Evolutionary conservation across 2,888 invertebrate species (phyloP).

Genomic region (Caenorhabditis imperialis): DNA sequence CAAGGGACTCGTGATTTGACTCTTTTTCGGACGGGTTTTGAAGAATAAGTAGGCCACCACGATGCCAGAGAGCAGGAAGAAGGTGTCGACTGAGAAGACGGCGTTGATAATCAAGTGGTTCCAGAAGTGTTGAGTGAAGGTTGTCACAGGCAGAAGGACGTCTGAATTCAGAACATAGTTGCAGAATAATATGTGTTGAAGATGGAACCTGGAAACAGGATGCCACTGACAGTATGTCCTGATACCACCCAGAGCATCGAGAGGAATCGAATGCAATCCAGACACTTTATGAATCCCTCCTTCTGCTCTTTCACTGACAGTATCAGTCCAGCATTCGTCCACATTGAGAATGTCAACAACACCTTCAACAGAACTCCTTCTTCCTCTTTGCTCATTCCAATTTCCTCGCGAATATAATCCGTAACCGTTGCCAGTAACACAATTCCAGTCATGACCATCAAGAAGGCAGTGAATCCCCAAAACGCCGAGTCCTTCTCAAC

Average conservation of each 20-base stretch:
- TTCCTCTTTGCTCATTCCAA: neutral
- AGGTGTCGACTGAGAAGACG: slow-evolving; percentile 68
- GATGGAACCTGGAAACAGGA: slow-evolving; percentile 15
- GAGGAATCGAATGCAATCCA: slow-evolving; percentile 67
- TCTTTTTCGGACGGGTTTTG: slow-evolving; percentile 24
- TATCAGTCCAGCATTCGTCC: slow-evolving; percentile 43
- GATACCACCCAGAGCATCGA: slow-evolving; percentile 68
- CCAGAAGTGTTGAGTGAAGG: slow-evolving; percentile 20
- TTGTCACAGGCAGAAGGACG: slow-evolving; percentile 10
- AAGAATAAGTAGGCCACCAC: slow-evolving; percentile 68
- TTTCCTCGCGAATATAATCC: slow-evolving; percentile 16
- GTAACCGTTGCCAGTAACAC: slow-evolving; percentile 13
- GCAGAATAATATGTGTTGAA: neutral
- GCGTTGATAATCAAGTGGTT: slow-evolving; percentile 57
- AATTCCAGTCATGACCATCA: slow-evolving; percentile 19
- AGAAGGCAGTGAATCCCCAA: slow-evolving; percentile 39
- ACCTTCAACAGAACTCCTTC: slow-evolving; percentile 1
- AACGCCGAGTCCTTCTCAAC: slow-evolving; percentile 34
- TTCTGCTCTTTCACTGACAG: slow-evolving; percentile 45
- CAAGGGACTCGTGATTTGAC: slow-evolving; percentile 20
- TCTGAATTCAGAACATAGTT: slow-evolving; percentile 7
- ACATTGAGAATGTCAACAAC: slow-evolving; percentile 49
- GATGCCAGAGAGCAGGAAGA: slow-evolving; percentile 68
- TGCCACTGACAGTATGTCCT: slow-evolving; percentile 42
- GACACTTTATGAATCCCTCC: slow-evolving; percentile 57